phyloP scores from a whole-genome alignment of 2,797 vertebrate species.

The Syndactyla subalaris region DNA sequence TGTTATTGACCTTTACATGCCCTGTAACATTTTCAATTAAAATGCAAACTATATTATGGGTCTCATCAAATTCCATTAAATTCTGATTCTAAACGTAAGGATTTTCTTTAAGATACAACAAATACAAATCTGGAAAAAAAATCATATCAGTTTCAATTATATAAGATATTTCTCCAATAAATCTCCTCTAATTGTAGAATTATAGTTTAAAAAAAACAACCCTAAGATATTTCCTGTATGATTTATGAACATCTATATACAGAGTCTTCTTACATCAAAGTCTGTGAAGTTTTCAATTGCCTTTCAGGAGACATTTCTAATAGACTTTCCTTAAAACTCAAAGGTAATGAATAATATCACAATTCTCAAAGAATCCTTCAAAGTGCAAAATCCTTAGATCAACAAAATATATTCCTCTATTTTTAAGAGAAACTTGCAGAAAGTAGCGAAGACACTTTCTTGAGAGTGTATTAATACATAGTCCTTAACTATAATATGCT shows the following conservation, averaged over 20 bases:
- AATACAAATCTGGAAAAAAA: not conserved
- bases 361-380: not conserved
- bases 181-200: not conserved
- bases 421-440: not conserved
- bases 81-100: not conserved
- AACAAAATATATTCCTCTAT: not conserved
- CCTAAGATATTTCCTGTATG: not conserved
- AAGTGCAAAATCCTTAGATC: not conserved
- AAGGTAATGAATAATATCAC: not conserved
- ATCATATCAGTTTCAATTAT: not conserved
- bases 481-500: not conserved
- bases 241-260: not conserved
- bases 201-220: not conserved
- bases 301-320: not conserved
- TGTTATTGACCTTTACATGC: not conserved
- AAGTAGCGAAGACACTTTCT: not conserved
- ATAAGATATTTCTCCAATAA: not conserved
- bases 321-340: not conserved
- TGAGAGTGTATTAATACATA: not conserved
- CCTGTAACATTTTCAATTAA: not conserved
- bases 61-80: not conserved
- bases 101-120: not conserved
- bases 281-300: not conserved
- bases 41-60: not conserved
- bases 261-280: not conserved